Base-by-base conservation (phyloP, 23 tunicate genomes). In the Ciona savignyi region DNA sequence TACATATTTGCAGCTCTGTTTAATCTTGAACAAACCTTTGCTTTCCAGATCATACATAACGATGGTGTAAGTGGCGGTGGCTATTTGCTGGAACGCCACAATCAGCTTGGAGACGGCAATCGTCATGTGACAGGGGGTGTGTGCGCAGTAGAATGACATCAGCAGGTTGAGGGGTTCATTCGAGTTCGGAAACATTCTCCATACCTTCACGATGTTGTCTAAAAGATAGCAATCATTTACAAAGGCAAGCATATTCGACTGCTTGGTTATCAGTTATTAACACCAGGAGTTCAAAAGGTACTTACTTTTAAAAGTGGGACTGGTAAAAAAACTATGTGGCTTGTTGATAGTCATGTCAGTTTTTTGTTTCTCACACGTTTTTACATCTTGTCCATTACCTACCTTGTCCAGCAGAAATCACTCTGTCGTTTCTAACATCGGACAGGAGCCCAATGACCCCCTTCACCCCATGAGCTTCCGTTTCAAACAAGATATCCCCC, bases 161-260 rank as follows among this genome's bases (percentile, higher is more conserved):
- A 90, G 51, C 24, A 90, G 76, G 26, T 69, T 74, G 24, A 90
- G 62, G 15, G 97, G 75, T 24, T 90, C 90, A 4, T 34, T 70
- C 21, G 97, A 74, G 86, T 90, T 83, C 26, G 97, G 97, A 56
- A 83, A 90, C 60, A 90, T 75, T 34, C 34, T 75, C 97, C 97
- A 90, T 9, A 90, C 85, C 61, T 90, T 90, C n/a, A 90, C 97
- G 51, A 90, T 63, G 68, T 83, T 83, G 73, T 90, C 97, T 90
- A 78, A 9, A 30, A 26, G n/a, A n/a, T n/a, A n/a, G n/a, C n/a
- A n/a, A n/a, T n/a, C n/a, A n/a, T n/a, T n/a, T n/a, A n/a, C n/a
- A n/a, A n/a, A n/a, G n/a, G n/a, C n/a, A n/a, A n/a, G n/a, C n/a
- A n/a, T n/a, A n/a, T n/a, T n/a, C n/a, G n/a, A n/a, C n/a, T n/a